Base-by-base conservation (phyloP, 2,888 invertebrate species). In the Pristionchus exspectatus region DNA sequence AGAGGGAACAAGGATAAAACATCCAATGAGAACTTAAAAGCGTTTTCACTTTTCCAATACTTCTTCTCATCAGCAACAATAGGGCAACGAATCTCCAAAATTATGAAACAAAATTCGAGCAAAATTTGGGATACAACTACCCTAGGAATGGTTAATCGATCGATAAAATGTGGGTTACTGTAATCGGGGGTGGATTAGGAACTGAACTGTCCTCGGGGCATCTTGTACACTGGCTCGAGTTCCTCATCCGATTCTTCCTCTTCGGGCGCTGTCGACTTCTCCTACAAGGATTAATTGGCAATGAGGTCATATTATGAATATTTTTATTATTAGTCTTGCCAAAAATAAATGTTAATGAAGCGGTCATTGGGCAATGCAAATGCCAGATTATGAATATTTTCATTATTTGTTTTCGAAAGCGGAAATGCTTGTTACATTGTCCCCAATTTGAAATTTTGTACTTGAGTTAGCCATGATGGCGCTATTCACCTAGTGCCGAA, bases 211-310 rank as follows among this genome's bases (percentile, higher is more conserved):
- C 87, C 87, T 90, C 91, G 90, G 44, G 93, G 92, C 91, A 92
- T 93, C 87, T 93, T 93, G 90, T 92, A 93, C 7, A 93, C 92
- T 2, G 93, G 93, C 63, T 92, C 92, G 14, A 93, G 90, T 74
- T 93, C 94, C 16, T 91, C 92, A n/a, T 93, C 93, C 33, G 91
- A 90, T 30, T 92, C 93, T 83, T 92, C 92, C 56, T 93, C 92
- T 44, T 93, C 93, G 44, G 87, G 87, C 12, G 87, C 87, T n/a
- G 88, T 88, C 21, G 30, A 33, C 56, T 59, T 56, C 84, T 84
- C 84, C 84, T 84, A 59, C 0, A 74, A 44, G 4, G 9, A 44
- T 44, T 44, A 5, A 44, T 44, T 44, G 44, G 44, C 9, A 44
- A 44, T 44, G 4, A 44, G 9, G 9, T 44, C 44, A 44, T 44